These are phyloP conservation scores for Nematopogon swammerdamellus DNA, from an alignment of 2,888 invertebrate species.

Conservation along the genomic window DNA sequence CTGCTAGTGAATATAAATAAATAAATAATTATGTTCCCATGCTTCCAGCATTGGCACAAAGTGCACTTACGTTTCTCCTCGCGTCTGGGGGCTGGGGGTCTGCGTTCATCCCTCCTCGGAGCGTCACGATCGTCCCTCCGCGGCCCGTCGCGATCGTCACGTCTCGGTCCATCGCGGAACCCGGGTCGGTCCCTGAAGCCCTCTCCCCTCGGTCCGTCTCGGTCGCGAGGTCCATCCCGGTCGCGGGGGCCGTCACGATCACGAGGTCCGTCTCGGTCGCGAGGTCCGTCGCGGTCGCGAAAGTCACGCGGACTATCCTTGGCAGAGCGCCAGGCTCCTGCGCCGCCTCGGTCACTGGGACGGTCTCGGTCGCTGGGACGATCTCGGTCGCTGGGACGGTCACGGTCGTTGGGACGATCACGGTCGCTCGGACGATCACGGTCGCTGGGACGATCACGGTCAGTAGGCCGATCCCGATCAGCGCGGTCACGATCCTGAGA, in stretches of 20 bases:
- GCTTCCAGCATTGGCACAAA: no score
- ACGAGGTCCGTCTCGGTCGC: constrained; percentile 21
- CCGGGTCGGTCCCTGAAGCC: not conserved
- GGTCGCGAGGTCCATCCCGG: constrained; percentile 11
- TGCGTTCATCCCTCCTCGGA: constrained; percentile 21
- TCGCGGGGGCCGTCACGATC: constrained; percentile 20
- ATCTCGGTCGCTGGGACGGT: constrained; percentile 8
- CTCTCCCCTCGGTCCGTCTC: constrained; percentile 5
- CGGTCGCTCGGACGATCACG: constrained; percentile 8
- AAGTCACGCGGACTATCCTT: constrained; percentile 7
- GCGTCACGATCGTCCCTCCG: constrained; percentile 31
- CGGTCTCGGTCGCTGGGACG: constrained; percentile 11
- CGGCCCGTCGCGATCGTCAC: constrained; percentile 26
- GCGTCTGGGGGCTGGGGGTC: constrained; percentile 33
- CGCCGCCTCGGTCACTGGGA: constrained; percentile 4
- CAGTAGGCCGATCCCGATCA: constrained; percentile 6
- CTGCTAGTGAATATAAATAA: no score
- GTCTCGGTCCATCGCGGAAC: constrained; percentile 22
- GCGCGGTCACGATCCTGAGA: no score
- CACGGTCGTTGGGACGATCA: constrained; percentile 5
- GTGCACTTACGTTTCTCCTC: constrained; percentile 49
- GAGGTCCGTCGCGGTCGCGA: constrained; percentile 10
- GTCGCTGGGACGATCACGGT: constrained; percentile 5
- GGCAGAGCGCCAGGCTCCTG: constrained; percentile 2
- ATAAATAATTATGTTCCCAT: no score